Conservation (phyloP, 2,888 invertebrate species). For the Melipona beecheii region DNA sequence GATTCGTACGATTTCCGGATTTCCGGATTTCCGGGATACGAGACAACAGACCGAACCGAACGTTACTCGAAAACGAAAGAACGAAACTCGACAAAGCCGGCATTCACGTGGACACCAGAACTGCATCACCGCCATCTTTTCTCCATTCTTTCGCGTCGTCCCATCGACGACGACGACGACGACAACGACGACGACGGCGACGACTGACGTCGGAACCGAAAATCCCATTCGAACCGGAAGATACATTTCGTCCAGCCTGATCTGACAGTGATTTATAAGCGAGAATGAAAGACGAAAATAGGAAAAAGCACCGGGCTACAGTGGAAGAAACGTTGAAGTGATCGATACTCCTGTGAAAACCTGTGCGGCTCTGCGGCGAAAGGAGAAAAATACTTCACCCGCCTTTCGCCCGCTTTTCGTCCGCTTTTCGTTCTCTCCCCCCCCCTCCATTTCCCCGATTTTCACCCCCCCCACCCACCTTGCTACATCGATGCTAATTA, state of each 20-base stretch:
- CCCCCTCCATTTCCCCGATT: too few relatives aligned
- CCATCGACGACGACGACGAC: background rate
- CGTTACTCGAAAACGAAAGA: background rate
- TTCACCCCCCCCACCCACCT: background rate
- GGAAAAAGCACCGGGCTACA: conserved; percentile 27
- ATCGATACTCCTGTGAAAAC: conserved; percentile 50
- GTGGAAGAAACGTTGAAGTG: conserved; percentile 49
- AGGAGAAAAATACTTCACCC: background rate
- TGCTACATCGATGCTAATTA: conserved; percentile 31
- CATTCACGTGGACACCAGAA: conserved; percentile 21
- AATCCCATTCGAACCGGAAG: conserved; percentile 63
- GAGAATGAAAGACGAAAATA: conserved; percentile 51
- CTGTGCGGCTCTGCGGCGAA: background rate
- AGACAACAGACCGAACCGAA: background rate
- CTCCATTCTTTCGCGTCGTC: conserved; percentile 30
- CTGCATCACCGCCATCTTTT: conserved; percentile 43
- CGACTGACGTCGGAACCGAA: conserved; percentile 59
- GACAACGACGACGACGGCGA: too few relatives aligned
- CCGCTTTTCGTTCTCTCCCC: background rate
- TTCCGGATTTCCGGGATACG: conserved; percentile 25
- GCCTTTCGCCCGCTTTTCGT: too few relatives aligned
- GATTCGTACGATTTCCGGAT: conserved; percentile 35
- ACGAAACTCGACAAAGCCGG: conserved; percentile 14
- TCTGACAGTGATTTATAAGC: conserved; percentile 68
- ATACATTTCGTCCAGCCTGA: conserved; percentile 62